phyloP scores from a whole-genome alignment of 2,888 invertebrate genomes.

The Ctena decussata region DNA sequence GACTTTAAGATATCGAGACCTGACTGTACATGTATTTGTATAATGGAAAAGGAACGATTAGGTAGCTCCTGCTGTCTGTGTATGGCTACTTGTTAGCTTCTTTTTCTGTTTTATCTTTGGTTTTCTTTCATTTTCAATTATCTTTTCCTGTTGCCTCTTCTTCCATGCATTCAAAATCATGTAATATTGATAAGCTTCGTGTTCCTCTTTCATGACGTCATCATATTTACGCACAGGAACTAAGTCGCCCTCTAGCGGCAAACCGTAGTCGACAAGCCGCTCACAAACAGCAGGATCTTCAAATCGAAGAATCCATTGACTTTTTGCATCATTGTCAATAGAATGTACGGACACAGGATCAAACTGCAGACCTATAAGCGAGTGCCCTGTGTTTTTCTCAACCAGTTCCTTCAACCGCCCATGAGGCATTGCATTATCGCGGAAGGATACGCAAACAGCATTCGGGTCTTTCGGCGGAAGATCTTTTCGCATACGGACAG shows the following conservation, averaged over 20 bases:
- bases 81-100: background rate
- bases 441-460: slow-evolving; percentile 61
- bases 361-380: slow-evolving; percentile 61
- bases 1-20: too few species aligned
- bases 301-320: slow-evolving; percentile 71
- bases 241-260: slow-evolving; percentile 60
- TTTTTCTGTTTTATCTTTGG: background rate
- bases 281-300: slow-evolving; percentile 52
- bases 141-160: slow-evolving; percentile 1
- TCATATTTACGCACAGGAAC: slow-evolving; percentile 63
- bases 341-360: slow-evolving; percentile 70
- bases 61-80: too few species aligned
- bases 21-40: too few species aligned
- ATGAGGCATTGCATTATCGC: slow-evolving; percentile 63
- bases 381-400: slow-evolving; percentile 56
- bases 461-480: slow-evolving; percentile 62
- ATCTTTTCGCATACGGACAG: slow-evolving; percentile 66
- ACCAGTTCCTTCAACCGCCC: slow-evolving; percentile 61
- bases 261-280: slow-evolving; percentile 50
- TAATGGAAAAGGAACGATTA: too few species aligned
- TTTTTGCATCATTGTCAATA: slow-evolving; percentile 57
- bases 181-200: slow-evolving; percentile 69
- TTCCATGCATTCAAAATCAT: slow-evolving; percentile 48
- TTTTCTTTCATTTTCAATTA: background rate
- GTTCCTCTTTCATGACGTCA: slow-evolving; percentile 70